Percentiles rank a stretch among this genome's conserved stretches.
Conservation (phyloP, 1,140 invertebrate species). For the Lithobius niger region DNA sequence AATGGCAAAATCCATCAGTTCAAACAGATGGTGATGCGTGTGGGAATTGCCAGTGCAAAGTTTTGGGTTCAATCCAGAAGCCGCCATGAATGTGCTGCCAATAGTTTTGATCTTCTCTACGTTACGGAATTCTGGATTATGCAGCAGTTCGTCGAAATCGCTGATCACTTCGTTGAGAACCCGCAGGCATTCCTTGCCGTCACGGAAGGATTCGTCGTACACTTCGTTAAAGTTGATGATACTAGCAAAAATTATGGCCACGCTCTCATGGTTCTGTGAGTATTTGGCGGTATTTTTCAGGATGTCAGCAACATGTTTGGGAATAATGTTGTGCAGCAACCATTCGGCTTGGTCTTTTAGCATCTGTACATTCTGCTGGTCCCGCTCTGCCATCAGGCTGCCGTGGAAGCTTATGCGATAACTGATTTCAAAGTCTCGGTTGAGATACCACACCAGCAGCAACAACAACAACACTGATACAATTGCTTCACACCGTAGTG, state of each 20-base stretch:
- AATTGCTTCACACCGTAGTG: constrained; percentile 52
- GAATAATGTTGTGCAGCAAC: constrained; percentile 92
- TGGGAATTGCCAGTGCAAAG: constrained; percentile 40
- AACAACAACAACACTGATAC: constrained; percentile 63
- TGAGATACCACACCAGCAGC: constrained; percentile 76
- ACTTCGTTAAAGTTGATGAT: constrained; percentile 93
- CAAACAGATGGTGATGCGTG: constrained; percentile 62
- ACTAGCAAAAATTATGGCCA: constrained; percentile 86
- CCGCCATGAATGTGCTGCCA: constrained; percentile 94
- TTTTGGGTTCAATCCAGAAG: constrained; percentile 76
- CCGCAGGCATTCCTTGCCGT: constrained; percentile 79
- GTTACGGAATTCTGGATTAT: constrained; percentile 62
- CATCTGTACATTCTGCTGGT: constrained; percentile 65
- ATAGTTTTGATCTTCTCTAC: constrained; percentile 98
- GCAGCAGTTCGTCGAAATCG: constrained; percentile 86
- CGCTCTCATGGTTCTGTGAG: constrained; percentile 85
- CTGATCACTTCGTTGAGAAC: constrained; percentile 88
- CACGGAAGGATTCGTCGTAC: constrained; percentile 88
- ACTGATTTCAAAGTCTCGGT: constrained; percentile 87
- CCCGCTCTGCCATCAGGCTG: constrained; percentile 70
- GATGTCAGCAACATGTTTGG: constrained; percentile 81
- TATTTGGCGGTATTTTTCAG: constrained; percentile 87
- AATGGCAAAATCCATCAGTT: constrained; percentile 74
- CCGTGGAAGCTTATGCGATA: constrained; percentile 87
- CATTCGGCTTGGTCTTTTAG: constrained; percentile 93